Evolutionary conservation across 1,140 invertebrate genomes (phyloP).

Genomic region (Phymorhynchus buccinoides): DNA sequence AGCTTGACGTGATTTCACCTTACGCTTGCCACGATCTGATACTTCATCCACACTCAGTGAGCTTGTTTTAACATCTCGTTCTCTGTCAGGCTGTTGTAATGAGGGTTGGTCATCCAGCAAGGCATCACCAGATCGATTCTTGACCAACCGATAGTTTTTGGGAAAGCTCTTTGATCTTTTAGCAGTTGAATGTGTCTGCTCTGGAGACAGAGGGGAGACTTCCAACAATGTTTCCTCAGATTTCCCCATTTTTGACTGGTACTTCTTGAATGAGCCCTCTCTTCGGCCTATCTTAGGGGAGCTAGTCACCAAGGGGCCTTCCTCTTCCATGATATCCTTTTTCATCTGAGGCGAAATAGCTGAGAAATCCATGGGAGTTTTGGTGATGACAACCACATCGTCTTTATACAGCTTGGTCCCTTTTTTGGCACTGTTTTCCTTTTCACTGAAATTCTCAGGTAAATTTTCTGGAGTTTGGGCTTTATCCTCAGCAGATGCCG

Average conservation of each 20-base stretch:
- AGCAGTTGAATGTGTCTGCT: neutral
- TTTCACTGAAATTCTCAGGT: neutral
- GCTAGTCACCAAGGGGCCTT: conserved; percentile 46
- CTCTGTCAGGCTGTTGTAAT: neutral
- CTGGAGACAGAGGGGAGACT: conserved; percentile 21
- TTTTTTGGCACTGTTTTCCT: neutral
- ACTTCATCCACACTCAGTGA: neutral
- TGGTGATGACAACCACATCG: conserved; percentile 13
- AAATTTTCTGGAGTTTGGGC: neutral
- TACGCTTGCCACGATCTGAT: neutral
- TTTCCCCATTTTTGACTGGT: conserved; percentile 44
- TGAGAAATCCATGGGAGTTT: conserved; percentile 26
- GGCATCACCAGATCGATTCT: conserved; percentile 12
- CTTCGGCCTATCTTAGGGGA: conserved; percentile 45
- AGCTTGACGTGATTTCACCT: neutral
- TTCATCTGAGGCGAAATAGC: conserved; percentile 20
- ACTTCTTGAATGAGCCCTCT: conserved; percentile 44
- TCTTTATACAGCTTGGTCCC: conserved; percentile 7
- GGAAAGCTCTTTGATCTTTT: conserved; percentile 32
- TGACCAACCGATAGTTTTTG: neutral
- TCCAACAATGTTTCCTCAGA: conserved; percentile 44
- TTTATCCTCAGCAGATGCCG: neutral
- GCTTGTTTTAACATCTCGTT: neutral
- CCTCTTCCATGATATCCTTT: conserved; percentile 30
- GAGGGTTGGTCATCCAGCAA: conserved; percentile 24